phyloP scores from a whole-genome alignment of 2,888 invertebrate genomes.

The Gymnocheta viridis region DNA sequence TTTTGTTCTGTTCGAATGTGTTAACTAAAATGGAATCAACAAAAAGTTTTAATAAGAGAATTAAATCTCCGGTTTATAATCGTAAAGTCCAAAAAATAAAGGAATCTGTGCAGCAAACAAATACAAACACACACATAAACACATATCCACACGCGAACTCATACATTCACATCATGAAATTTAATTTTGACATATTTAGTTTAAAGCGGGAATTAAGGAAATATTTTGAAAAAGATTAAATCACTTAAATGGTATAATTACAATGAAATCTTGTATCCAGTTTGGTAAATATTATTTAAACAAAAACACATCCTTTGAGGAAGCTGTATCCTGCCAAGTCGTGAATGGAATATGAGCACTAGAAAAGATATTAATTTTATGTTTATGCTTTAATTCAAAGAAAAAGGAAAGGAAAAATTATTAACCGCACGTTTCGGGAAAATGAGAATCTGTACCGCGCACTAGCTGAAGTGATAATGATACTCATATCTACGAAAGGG shows the following conservation, averaged over 20 bases:
- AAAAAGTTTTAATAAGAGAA: conserved; percentile 32
- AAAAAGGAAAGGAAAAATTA: too few relatives aligned
- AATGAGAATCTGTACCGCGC: too few relatives aligned
- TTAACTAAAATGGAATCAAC: conserved; percentile 50
- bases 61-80: conserved; percentile 32
- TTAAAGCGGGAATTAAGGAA: conserved; percentile 31
- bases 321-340: too few relatives aligned
- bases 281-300: conserved; percentile 1
- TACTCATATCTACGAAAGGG: too few relatives aligned
- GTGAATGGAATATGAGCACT: too few relatives aligned
- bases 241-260: conserved; percentile 35
- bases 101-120: conserved; percentile 2
- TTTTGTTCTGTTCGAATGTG: conserved; percentile 34
- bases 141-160: background rate
- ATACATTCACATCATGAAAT: conserved; percentile 15
- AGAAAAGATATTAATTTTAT: too few relatives aligned
- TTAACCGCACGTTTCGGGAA: too few relatives aligned
- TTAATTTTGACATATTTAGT: conserved; percentile 56
- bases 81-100: background rate
- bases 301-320: background rate
- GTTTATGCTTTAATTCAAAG: too few relatives aligned
- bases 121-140: background rate
- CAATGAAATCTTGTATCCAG: conserved; percentile 22
- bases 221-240: conserved; percentile 24
- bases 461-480: too few relatives aligned